Evolutionary conservation across 2,888 invertebrate species (phyloP), one percentile per base, ranked within the genome.

Genomic region (Lissocephala sabroskyi): DNA sequence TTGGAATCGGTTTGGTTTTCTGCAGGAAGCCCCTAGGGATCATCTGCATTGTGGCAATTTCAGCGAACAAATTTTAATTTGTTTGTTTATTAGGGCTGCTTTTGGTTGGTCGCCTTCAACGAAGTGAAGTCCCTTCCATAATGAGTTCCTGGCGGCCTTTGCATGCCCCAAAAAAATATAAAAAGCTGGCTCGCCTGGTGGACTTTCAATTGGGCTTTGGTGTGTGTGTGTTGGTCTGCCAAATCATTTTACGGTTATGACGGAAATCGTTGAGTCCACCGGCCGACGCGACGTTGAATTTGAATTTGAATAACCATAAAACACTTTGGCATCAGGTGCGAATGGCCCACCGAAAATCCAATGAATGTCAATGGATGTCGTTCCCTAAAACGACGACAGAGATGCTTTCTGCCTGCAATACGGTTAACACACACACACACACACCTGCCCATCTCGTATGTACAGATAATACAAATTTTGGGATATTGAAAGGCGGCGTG

Each of bases 291-390:
- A 19, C 9, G 33, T 28, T 23, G n/a, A 50, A 50, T 45, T 45
- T 53, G 51, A 50, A 60, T 66, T 62, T 65, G 62, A 64, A 65
- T 65, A 67, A 48, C 56, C 52, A 42, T 47, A 52, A 63, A 67
- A 59, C 14, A 44, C 28, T 32, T 14, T 16, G 50, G 62, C 62
- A 75, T 62, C 75, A 79, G 77, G 77, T 79, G 79, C 63, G 62
- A 66, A 71, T 66, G 63, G 53, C 57, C 61, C 53, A 55, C 55
- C 62, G n/a, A 65, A 77, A 75, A 68, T 78, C 65, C 75, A 64
- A 77, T 74, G 77, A 78, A 78, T 79, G 73, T 68, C 73, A 77
- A 77, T 78, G 70, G 70, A 75, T 62, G 61, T 49, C 59, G 55
- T 48, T 37, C 37, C 17, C 9, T 30, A 30, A 29, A 33, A 33